Evolutionary conservation across 2,113 vertebrate species (phyloP).

Genomic region (Manacus vitellinus): DNA sequence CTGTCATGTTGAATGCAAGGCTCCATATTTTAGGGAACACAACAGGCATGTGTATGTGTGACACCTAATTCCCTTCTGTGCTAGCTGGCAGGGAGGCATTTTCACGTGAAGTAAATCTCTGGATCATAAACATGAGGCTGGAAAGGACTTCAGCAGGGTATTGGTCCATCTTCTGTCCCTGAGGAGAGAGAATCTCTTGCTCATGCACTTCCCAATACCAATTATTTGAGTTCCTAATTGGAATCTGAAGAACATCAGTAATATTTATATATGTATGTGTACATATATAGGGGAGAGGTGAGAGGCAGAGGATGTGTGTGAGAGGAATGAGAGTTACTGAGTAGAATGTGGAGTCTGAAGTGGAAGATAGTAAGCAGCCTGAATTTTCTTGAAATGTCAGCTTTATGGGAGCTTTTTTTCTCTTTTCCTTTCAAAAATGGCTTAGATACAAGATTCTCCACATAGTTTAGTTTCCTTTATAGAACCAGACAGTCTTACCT

Average conservation of each 20-base stretch:
- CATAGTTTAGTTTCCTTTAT: background rate
- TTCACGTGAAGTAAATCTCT: background rate
- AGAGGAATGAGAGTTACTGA: background rate
- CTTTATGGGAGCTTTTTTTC: background rate
- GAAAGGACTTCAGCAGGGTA: background rate
- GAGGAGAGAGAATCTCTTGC: background rate
- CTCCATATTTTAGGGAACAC: background rate
- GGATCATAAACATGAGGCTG: background rate
- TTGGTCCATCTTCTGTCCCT: background rate
- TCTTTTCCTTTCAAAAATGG: background rate
- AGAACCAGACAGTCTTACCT: background rate
- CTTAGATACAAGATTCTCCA: background rate
- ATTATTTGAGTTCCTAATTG: background rate
- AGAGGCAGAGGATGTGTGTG: background rate
- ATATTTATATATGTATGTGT: background rate
- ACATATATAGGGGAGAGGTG: background rate
- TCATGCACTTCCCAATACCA: background rate
- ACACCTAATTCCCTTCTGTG: background rate
- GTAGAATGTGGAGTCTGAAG: background rate
- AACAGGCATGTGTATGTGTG: background rate
- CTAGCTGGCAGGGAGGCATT: background rate
- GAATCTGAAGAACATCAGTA: background rate
- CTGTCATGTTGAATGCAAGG: background rate
- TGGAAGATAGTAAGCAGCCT: background rate
- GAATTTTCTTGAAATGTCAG: background rate